Evolutionary conservation across 2,113 vertebrate species (phyloP).

Genomic region (Lophochroa leadbeateri): DNA sequence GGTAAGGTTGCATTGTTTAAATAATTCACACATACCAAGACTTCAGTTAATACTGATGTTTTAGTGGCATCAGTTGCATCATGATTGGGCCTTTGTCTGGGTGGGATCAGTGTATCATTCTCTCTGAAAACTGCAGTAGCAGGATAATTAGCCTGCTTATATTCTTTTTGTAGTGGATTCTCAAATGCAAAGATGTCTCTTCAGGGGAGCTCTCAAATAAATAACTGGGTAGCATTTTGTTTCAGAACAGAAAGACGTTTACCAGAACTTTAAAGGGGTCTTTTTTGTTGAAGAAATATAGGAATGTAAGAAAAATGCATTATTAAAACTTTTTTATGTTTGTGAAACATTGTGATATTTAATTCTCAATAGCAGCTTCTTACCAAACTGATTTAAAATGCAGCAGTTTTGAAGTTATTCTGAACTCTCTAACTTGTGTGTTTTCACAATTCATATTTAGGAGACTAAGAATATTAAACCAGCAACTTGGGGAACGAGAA

Average conservation of each 20-base stretch:
- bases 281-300: not conserved
- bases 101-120: not conserved
- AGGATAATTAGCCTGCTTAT: not conserved
- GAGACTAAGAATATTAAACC: slow-evolving; percentile 81
- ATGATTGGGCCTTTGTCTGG: not conserved
- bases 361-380: not conserved
- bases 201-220: not conserved
- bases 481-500: slow-evolving; percentile 80
- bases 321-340: not conserved
- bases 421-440: not conserved
- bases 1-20: not conserved
- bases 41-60: not conserved
- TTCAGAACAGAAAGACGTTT: not conserved
- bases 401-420: not conserved
- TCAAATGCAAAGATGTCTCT: not conserved
- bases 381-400: not conserved
- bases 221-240: not conserved
- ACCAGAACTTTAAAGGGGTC: not conserved
- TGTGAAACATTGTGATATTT: not conserved
- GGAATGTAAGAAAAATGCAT: not conserved
- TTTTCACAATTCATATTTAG: slow-evolving; percentile 70
- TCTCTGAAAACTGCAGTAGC: not conserved
- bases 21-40: not conserved
- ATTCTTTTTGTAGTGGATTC: not conserved
- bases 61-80: not conserved